Evolutionary conservation across 2,888 invertebrate genomes (phyloP).

Genomic region (Cephus pygmeus): DNA sequence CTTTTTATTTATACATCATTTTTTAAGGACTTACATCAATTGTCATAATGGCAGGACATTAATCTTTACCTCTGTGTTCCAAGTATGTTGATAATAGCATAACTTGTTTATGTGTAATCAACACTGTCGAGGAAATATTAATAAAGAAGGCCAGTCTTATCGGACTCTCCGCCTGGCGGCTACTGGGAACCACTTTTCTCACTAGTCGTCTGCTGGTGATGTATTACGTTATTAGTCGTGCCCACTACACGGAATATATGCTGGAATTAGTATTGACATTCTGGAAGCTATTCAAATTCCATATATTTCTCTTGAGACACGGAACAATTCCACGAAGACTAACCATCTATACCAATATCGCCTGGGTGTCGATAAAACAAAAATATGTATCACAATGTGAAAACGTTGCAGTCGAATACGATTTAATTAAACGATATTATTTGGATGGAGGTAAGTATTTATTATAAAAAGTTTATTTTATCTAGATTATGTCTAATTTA

Average conservation of each 20-base stretch:
- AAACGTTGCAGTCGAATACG: neutral
- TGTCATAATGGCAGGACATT: neutral
- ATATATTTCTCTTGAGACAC: neutral
- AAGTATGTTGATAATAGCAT: neutral
- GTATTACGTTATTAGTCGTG: too few species aligned
- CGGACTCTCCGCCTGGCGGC: neutral
- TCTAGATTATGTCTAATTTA: neutral
- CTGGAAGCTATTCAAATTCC: neutral
- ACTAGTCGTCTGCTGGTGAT: too few species aligned
- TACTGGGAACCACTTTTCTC: too few species aligned
- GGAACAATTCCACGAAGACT: neutral
- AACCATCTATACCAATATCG: neutral
- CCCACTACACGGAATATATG: neutral
- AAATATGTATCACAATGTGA: neutral
- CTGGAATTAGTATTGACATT: neutral
- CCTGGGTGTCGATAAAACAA: neutral
- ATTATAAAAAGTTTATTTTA: neutral
- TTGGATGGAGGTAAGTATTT: neutral
- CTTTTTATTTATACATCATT: neutral
- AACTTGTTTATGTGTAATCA: neutral
- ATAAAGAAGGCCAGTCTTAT: neutral
- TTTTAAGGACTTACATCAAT: neutral
- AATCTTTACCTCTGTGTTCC: neutral
- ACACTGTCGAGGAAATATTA: neutral
- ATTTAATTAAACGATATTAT: neutral